Base-by-base conservation (phyloP, 1,140 invertebrate species). In the Cyclina sinensis region DNA sequence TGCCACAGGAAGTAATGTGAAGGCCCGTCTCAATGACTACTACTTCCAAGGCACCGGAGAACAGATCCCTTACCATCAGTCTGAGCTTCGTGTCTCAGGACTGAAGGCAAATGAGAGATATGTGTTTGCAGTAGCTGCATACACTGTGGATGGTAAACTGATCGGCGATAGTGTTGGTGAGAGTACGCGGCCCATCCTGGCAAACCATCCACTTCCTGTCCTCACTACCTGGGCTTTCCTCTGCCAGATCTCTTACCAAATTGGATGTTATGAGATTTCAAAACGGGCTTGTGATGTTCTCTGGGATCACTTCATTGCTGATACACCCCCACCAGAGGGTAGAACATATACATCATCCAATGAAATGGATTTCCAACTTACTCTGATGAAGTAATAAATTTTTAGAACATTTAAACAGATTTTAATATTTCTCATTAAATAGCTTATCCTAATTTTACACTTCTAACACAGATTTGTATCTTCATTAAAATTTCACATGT, bases 51-150 rank as follows among this genome's bases (percentile, higher is more conserved):
- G 95, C 9, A 95, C 94, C 51, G 95, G 95, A 43, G 93, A 95
- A 83, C 90, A 95, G 90, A 91, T 95, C 9, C 93, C 94, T 21
- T 91, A 91, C 11, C 91, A 91, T 54, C 76, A 89, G 43, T 91
- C 90, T 91, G 93, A 94, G 79, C 48, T 95, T 24, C 91, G 86
- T 35, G 95, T 95, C 11, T 89, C 92, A 0, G 94, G 94, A 32
- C 90, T 96, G 3, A 90, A 83, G 35, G 93, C 94, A 16, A 92
- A 95, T 81, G 92, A 95, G 86, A 90, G 92, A 37, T 96, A 96
- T 83, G 89, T 95, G 9, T 95, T 95, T 93, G 95, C 95, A 65
- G 93, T 96, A 18, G 95, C 93, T 80, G 95, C 95, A 14, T 96
- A 95, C 88, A 94, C 94, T 14, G 80, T 86, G 12, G 93, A 95